A percentile compares a stretch with the other conserved stretches of the same genome.
phyloP scores from a whole-genome alignment of 2,888 invertebrate genomes.

The Tachina grossa region DNA sequence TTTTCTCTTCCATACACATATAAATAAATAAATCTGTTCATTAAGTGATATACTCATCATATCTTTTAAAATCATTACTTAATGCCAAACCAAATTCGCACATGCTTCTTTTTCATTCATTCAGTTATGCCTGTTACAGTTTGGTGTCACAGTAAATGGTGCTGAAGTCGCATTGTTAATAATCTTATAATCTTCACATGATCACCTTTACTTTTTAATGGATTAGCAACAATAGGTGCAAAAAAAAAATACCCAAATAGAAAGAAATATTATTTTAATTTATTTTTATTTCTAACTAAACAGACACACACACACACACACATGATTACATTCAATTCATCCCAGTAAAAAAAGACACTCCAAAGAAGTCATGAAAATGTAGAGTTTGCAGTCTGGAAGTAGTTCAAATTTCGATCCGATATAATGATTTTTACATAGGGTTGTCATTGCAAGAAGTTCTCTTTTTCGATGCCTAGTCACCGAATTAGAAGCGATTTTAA shows the following conservation, averaged over 20 bases:
- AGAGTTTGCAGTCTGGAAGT: too few species aligned
- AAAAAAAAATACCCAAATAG: background rate
- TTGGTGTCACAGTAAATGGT: slow-evolving; percentile 15
- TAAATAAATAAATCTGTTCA: slow-evolving; percentile 64
- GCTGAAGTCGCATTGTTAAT: slow-evolving; percentile 59
- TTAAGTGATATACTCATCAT: slow-evolving; percentile 55
- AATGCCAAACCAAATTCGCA: slow-evolving; percentile 37
- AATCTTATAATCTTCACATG: slow-evolving; percentile 59
- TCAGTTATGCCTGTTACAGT: slow-evolving; percentile 18
- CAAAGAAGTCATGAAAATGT: too few species aligned
- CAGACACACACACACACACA: too few species aligned
- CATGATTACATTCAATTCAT: too few species aligned
- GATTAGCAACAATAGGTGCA: slow-evolving; percentile 47
- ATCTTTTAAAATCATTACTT: slow-evolving; percentile 55
- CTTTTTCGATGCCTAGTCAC: too few species aligned
- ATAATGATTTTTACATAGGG: too few species aligned
- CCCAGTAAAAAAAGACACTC: too few species aligned
- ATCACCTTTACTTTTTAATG: slow-evolving; percentile 66
- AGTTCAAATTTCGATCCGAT: too few species aligned
- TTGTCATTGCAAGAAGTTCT: too few species aligned
- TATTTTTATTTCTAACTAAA: background rate
- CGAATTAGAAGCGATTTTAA: too few species aligned
- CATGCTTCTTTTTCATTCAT: background rate
- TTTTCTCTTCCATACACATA: slow-evolving; percentile 39
- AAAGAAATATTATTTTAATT: slow-evolving; percentile 33